These are phyloP conservation scores for Actenoides hombroni DNA, from an alignment of 2,113 vertebrate genomes.

Conservation along the genomic window DNA sequence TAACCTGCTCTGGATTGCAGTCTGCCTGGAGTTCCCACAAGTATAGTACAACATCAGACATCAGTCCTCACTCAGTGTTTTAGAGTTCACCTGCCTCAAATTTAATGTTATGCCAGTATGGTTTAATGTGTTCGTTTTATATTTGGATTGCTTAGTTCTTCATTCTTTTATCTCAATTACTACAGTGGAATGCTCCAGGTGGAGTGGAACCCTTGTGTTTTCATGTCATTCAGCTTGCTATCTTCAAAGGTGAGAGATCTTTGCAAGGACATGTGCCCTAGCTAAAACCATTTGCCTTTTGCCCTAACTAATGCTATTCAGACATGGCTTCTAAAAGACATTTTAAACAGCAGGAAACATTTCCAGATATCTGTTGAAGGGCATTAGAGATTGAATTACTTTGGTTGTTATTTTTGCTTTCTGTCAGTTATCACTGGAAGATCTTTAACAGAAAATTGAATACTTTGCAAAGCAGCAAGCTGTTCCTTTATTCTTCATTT, in stretches of 20 bases:
- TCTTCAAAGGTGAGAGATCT: neutral
- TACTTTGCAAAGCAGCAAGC: neutral
- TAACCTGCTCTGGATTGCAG: neutral
- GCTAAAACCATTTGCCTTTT: neutral
- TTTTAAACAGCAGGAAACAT: neutral
- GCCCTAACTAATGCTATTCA: neutral
- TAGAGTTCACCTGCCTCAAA: neutral
- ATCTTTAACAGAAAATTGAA: neutral
- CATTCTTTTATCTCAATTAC: neutral
- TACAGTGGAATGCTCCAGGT: neutral
- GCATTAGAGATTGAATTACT: neutral
- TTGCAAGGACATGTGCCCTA: rapidly evolving
- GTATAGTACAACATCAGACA: neutral
- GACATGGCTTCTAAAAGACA: neutral
- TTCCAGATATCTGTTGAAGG: neutral
- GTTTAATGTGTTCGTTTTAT: neutral
- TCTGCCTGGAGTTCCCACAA: neutral
- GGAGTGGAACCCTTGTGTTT: neutral
- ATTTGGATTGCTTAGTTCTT: neutral
- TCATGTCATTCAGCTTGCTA: neutral
- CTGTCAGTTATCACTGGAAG: neutral
- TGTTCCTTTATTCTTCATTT: neutral
- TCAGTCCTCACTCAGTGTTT: neutral
- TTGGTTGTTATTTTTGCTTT: neutral
- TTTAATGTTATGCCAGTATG: neutral